These are phyloP conservation scores for Pristionchus entomophagus DNA, from an alignment of 2,888 invertebrate species.

Conservation along the genomic window DNA sequence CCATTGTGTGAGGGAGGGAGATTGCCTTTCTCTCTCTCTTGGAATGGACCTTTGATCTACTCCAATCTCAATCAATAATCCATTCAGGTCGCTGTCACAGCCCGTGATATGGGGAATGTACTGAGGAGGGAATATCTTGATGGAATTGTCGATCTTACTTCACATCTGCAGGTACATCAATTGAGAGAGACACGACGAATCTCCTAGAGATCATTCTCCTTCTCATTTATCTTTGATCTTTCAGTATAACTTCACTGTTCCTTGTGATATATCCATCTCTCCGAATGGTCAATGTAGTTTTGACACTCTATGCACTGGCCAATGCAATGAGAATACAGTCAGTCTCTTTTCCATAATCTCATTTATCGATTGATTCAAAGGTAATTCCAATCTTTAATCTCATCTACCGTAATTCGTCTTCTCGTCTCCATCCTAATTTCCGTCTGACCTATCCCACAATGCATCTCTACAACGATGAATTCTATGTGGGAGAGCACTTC, in stretches of 20 bases:
- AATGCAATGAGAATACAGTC: conserved; percentile 65
- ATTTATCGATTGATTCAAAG: too few species aligned
- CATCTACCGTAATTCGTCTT: conserved; percentile 65
- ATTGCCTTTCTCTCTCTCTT: background rate
- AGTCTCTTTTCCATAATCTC: background rate
- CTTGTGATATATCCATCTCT: conserved; percentile 54
- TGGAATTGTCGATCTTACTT: conserved; percentile 59
- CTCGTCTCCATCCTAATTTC: conserved; percentile 68
- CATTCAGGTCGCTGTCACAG: conserved; percentile 64
- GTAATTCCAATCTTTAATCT: conserved; percentile 67
- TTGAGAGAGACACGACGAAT: background rate
- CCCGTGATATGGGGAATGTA: conserved; percentile 64
- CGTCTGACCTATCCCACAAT: conserved; percentile 70
- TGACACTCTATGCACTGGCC: conserved; percentile 62
- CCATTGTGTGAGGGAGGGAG: background rate
- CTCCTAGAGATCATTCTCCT: background rate
- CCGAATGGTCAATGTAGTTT: conserved; percentile 59
- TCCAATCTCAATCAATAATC: background rate
- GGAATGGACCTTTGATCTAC: background rate
- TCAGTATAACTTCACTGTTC: conserved; percentile 65
- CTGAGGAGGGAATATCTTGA: conserved; percentile 63
- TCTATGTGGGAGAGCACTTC: conserved; percentile 71
- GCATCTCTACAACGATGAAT: conserved; percentile 71
- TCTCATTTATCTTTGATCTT: background rate
- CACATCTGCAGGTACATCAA: conserved; percentile 55